phyloP scores from a whole-genome alignment of 2,888 invertebrate genomes.

The Stenchaetothrips biformis region DNA sequence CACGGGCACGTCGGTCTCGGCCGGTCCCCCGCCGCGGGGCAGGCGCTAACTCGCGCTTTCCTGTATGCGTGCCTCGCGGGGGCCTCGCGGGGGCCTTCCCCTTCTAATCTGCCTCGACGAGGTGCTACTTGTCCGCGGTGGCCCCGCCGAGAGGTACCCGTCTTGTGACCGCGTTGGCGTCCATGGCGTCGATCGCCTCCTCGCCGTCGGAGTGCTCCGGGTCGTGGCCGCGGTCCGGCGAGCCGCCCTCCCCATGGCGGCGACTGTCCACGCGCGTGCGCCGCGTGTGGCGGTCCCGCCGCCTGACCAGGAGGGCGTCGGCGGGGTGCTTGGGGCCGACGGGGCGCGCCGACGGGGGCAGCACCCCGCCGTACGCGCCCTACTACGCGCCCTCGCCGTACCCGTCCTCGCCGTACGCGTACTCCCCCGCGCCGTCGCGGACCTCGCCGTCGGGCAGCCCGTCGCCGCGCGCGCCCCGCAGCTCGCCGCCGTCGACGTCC shows the following conservation, averaged over 20 bases:
- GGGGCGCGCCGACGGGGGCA: background rate
- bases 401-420: conserved; percentile 27
- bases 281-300: background rate
- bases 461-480: conserved; percentile 32
- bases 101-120: too few species aligned
- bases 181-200: too few species aligned
- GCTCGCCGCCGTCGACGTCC: conserved; percentile 6
- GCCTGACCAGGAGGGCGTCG: background rate
- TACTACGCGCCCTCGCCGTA: conserved; percentile 35
- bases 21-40: too few species aligned
- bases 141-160: too few species aligned
- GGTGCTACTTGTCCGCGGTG: too few species aligned
- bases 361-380: conserved; percentile 28
- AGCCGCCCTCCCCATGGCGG: too few species aligned
- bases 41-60: too few species aligned
- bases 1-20: too few species aligned
- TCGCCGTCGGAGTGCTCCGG: too few species aligned
- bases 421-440: conserved; percentile 30
- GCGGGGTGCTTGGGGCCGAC: background rate
- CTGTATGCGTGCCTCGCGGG: background rate
- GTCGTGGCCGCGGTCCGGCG: too few species aligned
- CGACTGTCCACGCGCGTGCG: background rate
- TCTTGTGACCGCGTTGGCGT: too few species aligned
- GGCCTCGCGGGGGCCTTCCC: background rate
- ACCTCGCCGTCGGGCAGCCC: conserved; percentile 33